Percentiles rank a stretch among this genome's conserved stretches.
Evolutionary conservation across 1,140 invertebrate genomes (phyloP).

Genomic region (Drosophila yakuba): DNA sequence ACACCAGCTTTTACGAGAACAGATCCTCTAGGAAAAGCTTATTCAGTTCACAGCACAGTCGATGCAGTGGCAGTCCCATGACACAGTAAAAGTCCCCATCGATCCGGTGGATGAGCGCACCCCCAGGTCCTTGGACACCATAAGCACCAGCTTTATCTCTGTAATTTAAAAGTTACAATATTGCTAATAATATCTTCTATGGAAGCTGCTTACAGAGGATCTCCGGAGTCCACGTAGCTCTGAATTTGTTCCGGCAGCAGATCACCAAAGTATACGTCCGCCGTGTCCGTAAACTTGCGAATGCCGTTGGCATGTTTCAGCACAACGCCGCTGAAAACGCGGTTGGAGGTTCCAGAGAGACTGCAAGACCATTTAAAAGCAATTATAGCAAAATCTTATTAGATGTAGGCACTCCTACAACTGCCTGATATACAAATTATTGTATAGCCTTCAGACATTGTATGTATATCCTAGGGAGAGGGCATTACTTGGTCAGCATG

Average conservation of each 20-base stretch:
- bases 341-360: constrained; percentile 90
- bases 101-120: constrained; percentile 93
- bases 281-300: constrained; percentile 91
- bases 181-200: background rate
- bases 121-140: constrained; percentile 96
- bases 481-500: constrained; percentile 90
- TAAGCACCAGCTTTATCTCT: constrained; percentile 98
- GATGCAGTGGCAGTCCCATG: constrained; percentile 95
- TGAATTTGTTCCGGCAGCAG: constrained; percentile 91
- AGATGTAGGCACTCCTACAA: too few species aligned
- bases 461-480: too few species aligned
- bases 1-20: constrained; percentile 7
- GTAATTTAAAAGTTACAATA: constrained; percentile 38
- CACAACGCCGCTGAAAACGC: constrained; percentile 94
- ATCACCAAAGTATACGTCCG: constrained; percentile 93
- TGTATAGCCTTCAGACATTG: too few species aligned
- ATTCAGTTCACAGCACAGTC: constrained; percentile 89
- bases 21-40: constrained; percentile 85
- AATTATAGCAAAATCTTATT: too few species aligned
- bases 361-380: constrained; percentile 85
- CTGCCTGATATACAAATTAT: too few species aligned
- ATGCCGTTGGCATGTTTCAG: constrained; percentile 87
- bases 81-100: constrained; percentile 97
- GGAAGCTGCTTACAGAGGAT: constrained; percentile 91
- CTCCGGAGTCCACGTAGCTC: constrained; percentile 93